phyloP scores from a whole-genome alignment of 2,113 vertebrate genomes.

The Copsychus sechellarum region DNA sequence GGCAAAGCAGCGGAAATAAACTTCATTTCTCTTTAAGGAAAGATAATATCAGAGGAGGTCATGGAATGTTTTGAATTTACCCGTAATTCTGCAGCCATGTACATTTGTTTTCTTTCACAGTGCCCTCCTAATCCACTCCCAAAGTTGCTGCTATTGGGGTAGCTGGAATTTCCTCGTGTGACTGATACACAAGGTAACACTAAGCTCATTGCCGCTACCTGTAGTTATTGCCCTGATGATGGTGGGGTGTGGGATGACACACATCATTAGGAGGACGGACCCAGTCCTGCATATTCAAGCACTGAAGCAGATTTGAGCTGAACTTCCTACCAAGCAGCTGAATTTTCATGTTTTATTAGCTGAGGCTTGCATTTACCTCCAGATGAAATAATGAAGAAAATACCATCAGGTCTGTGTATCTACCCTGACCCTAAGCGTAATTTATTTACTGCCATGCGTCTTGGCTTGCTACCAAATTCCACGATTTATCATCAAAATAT shows the following conservation, averaged over 20 bases:
- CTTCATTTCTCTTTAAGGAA: fast-evolving
- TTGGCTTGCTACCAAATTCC: background rate
- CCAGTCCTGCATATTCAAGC: background rate
- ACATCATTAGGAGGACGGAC: background rate
- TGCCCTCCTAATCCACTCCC: background rate
- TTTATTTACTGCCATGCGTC: background rate
- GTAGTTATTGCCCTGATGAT: background rate
- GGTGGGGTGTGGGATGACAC: background rate
- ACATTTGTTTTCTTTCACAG: background rate
- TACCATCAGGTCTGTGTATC: background rate
- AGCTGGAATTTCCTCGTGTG: background rate
- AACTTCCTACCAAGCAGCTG: background rate
- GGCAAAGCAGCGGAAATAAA: background rate
- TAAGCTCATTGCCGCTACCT: fast-evolving
- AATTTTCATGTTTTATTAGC: background rate
- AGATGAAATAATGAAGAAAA: background rate
- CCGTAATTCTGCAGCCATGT: background rate
- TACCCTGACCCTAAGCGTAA: background rate
- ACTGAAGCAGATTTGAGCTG: background rate
- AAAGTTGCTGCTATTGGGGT: fast-evolving
- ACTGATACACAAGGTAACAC: too few relatives aligned
- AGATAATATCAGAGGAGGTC: background rate
- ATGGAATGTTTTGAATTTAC: background rate
- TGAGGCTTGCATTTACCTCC: background rate
- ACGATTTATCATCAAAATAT: background rate